Conservation (phyloP, 2,113 vertebrate genomes). For the Hippocampus comes region DNA sequence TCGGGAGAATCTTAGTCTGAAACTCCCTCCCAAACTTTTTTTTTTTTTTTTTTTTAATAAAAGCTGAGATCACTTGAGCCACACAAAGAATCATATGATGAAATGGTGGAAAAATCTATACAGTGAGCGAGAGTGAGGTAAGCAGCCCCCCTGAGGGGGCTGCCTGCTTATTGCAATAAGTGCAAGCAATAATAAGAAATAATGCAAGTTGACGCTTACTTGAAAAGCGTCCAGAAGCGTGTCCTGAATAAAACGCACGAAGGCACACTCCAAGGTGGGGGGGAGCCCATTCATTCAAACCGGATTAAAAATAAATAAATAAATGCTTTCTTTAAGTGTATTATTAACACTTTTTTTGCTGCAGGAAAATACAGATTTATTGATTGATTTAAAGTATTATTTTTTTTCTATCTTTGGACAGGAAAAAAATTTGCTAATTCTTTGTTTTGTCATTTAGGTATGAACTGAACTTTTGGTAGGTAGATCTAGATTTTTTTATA, state of each 20-base stretch:
- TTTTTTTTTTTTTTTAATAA: background rate
- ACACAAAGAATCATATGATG: background rate
- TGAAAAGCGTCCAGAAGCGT: background rate
- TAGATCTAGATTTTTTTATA: too few relatives aligned
- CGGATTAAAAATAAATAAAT: background rate
- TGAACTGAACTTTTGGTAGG: too few relatives aligned
- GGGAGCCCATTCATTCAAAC: background rate
- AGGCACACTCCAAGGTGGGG: background rate
- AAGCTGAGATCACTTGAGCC: background rate
- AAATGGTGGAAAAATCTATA: background rate
- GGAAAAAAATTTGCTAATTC: too few relatives aligned
- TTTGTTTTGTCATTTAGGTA: too few relatives aligned
- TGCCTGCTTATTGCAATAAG: background rate
- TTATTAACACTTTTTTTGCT: too few relatives aligned
- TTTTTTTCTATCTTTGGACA: too few relatives aligned
- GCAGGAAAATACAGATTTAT: too few relatives aligned
- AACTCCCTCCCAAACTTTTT: background rate
- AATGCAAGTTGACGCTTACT: background rate
- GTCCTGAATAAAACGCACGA: background rate
- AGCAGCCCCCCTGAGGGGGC: background rate
- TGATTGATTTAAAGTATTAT: too few relatives aligned
- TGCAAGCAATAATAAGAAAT: background rate
- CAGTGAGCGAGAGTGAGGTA: background rate
- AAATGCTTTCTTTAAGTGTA: too few relatives aligned
- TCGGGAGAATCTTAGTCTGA: background rate